phyloP scores from a whole-genome alignment of 1,140 invertebrate genomes.

The Calephelis virginiensis region DNA sequence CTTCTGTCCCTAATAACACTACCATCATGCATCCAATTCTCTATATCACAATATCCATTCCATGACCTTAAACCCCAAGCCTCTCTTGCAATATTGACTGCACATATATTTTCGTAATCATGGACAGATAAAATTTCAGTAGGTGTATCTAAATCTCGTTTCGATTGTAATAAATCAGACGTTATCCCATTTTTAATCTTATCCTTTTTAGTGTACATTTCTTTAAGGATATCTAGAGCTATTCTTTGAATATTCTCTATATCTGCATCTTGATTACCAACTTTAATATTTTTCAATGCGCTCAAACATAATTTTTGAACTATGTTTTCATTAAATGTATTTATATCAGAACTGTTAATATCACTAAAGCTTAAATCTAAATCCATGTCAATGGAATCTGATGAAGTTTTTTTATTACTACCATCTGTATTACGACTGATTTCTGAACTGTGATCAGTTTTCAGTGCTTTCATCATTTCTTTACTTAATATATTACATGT shows the following conservation, averaged over 20 bases:
- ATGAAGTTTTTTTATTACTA: constrained; percentile 75
- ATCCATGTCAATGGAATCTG: constrained; percentile 75
- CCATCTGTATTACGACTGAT: constrained; percentile 68
- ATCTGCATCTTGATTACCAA: constrained; percentile 75
- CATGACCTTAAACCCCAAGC: constrained; percentile 84
- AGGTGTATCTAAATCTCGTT: constrained; percentile 78
- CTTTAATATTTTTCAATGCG: constrained; percentile 77
- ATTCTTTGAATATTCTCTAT: constrained; percentile 78
- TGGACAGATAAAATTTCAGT: constrained; percentile 82
- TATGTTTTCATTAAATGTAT: constrained; percentile 78
- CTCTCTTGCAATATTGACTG: constrained; percentile 82
- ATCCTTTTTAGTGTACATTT: constrained; percentile 75
- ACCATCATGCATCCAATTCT: constrained; percentile 82
- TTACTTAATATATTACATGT: constrained; percentile 51
- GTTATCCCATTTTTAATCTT: constrained; percentile 57
- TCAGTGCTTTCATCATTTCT: constrained; percentile 56
- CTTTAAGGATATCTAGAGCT: constrained; percentile 75
- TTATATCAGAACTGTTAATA: constrained; percentile 78
- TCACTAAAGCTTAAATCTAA: constrained; percentile 77
- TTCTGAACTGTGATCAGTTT: constrained; percentile 63
- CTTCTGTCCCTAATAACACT: constrained; percentile 80
- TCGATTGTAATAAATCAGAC: constrained; percentile 44
- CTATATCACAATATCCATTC: constrained; percentile 83
- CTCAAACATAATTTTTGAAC: constrained; percentile 77
- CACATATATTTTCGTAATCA: constrained; percentile 85